A percentile compares a stretch with the other conserved stretches of the same genome.
phyloP scores from a whole-genome alignment of 2,888 invertebrate genomes.

The Eurois occulta region DNA sequence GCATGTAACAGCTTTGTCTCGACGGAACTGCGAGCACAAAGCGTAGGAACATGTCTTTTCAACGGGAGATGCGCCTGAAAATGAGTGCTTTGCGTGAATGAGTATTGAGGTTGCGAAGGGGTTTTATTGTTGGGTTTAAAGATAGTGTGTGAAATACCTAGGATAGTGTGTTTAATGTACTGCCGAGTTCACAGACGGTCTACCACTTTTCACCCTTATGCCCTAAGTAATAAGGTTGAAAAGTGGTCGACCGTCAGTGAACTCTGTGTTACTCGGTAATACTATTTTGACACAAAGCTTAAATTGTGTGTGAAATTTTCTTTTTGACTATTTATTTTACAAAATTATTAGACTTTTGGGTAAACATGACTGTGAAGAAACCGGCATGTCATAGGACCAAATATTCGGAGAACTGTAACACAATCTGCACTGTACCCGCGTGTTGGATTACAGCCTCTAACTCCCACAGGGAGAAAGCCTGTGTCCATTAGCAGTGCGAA shows the following conservation, averaged over 20 bases:
- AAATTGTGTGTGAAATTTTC: not conserved
- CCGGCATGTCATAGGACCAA: not conserved
- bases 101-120: conserved; percentile 48
- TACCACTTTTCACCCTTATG: too few relatives aligned
- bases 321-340: not conserved
- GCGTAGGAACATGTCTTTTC: conserved; percentile 59
- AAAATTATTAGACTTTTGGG: not conserved
- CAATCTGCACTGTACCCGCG: not conserved
- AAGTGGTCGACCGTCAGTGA: too few relatives aligned
- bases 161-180: not conserved
- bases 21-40: conserved; percentile 59
- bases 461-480: not conserved
- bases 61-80: conserved; percentile 51
- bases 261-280: too few relatives aligned
- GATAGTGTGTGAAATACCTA: conserved; percentile 10
- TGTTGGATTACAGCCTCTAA: not conserved
- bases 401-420: not conserved
- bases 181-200: too few relatives aligned
- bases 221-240: too few relatives aligned
- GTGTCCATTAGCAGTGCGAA: not conserved
- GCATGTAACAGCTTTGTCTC: conserved; percentile 62
- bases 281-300: not conserved
- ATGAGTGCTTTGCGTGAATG: conserved; percentile 55
- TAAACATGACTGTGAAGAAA: too few relatives aligned
- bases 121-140: conserved; percentile 12